phyloP scores from a whole-genome alignment of 2,888 invertebrate species.

The Drosophila parthenogenetica region DNA sequence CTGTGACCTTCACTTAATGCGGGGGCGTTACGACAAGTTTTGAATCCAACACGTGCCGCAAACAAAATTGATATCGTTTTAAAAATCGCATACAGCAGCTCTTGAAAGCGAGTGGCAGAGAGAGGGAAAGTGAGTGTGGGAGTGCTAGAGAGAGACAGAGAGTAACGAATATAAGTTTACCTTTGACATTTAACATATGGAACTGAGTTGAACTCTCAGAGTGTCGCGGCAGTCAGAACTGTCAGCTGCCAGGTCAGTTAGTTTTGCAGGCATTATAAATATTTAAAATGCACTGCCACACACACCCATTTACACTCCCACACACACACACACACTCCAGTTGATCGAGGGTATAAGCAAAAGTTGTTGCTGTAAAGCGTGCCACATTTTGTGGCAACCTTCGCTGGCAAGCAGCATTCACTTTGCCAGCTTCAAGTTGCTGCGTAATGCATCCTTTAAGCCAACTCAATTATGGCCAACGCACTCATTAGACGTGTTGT shows the following conservation, averaged over 20 bases:
- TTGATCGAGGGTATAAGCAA: constrained; percentile 6
- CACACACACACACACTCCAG: constrained; percentile 2
- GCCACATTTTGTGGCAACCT: constrained; percentile 7
- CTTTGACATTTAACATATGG: constrained; percentile 66
- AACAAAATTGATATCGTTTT: constrained; percentile 53
- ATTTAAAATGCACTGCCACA: constrained; percentile 24
- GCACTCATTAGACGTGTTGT: constrained; percentile 51
- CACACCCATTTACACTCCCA: background rate
- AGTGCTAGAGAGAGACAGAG: background rate
- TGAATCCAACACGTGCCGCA: constrained; percentile 25
- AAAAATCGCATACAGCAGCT: constrained; percentile 17
- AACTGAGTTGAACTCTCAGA: constrained; percentile 19
- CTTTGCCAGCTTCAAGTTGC: constrained; percentile 2
- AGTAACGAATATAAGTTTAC: constrained; percentile 38
- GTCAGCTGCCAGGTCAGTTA: constrained; percentile 17
- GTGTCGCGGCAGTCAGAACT: constrained; percentile 6
- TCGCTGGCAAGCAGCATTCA: background rate
- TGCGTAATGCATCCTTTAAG: constrained; percentile 41
- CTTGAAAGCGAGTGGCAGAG: constrained; percentile 3
- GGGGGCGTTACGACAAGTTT: constrained; percentile 11
- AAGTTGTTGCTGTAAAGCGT: constrained; percentile 22
- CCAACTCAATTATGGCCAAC: constrained; percentile 56
- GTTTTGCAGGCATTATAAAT: constrained; percentile 27
- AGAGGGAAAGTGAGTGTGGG: background rate
- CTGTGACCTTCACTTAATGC: constrained; percentile 18